Evolutionary conservation across 2,888 invertebrate species (phyloP).

Genomic region (Aphrophora alni): DNA sequence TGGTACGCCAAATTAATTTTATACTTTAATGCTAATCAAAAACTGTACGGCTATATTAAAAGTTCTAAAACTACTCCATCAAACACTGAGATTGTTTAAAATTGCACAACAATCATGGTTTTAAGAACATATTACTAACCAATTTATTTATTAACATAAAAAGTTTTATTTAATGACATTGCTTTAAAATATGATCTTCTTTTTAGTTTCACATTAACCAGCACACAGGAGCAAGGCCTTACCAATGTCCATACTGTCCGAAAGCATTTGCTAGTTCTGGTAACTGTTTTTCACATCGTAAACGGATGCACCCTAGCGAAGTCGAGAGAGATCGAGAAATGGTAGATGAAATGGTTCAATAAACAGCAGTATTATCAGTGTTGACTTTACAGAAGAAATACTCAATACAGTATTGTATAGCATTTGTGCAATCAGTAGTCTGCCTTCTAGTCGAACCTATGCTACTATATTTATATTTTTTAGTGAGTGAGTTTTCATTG

Average conservation of each 20-base stretch:
- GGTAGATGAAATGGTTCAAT: constrained; percentile 32
- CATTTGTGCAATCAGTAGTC: not conserved
- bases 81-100: not conserved
- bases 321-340: constrained; percentile 61
- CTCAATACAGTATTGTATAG: not conserved
- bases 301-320: constrained; percentile 72
- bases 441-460: not conserved
- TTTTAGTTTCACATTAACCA: constrained; percentile 74
- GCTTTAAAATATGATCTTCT: not conserved
- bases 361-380: not conserved
- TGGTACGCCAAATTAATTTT: no score
- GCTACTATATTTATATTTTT: not conserved
- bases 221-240: constrained; percentile 76
- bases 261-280: constrained; percentile 75
- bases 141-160: not conserved
- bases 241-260: constrained; percentile 75
- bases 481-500: not conserved
- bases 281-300: constrained; percentile 75
- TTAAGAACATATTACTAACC: not conserved
- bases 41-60: no score
- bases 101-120: not conserved
- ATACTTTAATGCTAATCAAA: no score
- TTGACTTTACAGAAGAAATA: not conserved
- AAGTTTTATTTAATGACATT: not conserved
- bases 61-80: no score